Evolutionary conservation across 2,888 invertebrate species (phyloP), one percentile per base, ranked within the genome.

Genomic region (Noctua janthe): DNA sequence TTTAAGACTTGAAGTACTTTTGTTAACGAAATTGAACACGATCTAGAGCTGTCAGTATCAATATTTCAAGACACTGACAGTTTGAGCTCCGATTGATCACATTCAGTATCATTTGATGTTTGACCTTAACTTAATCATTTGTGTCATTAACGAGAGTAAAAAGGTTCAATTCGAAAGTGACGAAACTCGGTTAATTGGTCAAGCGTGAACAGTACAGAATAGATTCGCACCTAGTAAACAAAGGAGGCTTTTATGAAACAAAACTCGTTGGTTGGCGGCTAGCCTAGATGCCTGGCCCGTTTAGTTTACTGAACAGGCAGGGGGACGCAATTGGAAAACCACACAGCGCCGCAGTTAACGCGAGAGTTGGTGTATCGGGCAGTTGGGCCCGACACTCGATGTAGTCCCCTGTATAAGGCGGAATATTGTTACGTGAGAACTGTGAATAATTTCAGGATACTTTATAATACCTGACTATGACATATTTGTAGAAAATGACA

Each of bases 321-420:
- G 69, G 74, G 70, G 74, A 75, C 56, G 83, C 79, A 79, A 85
- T 82, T 75, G 66, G 78, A 80, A 84, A 85, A 81, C 84, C 80
- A 64, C 86, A 81, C 51, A 74, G 75, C 23, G 72, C 71, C 66
- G 11, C 67, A 43, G 71, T 76, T 88, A 83, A 78, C 70, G 72
- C 15, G 78, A 59, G 54, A 76, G 69, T 72, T 49, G 74, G 75
- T 78, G 76, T 82, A 84, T 78, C 78, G 76, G 82, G 67, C 76
- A 79, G 76, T 79, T 71, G 76, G 77, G 70, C 74, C 67, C 66
- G 20, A 72, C 17, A 66, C 64, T 81, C 39, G 5, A 54, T 47
- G 5, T 35, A n/a, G n/a, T 47, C 43, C 54, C n/a, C n/a, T 81
- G 43, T 20, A 51, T n/a, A 51, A 47, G 35, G 51, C 54, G n/a